Base-by-base conservation (phyloP, 2,113 vertebrate genomes). In the Forbesichthys agassizii region DNA sequence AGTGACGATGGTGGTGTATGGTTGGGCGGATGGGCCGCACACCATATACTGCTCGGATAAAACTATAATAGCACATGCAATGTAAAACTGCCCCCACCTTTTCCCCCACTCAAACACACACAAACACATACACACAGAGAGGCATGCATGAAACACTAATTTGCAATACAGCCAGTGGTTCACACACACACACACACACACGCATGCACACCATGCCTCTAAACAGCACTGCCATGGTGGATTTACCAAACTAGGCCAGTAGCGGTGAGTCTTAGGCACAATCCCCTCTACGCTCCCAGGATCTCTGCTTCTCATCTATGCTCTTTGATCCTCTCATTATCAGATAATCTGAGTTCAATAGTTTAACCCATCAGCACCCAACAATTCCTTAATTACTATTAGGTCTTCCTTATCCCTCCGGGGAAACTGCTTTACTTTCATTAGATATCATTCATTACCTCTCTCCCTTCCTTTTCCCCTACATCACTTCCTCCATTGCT, bases 321-420 rank as follows among this genome's bases (percentile, higher is more conserved):
- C 51, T 60, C 54, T 72, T 48, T 33, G 42, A 63, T 78, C 79
- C 76, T 72, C 49, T 78, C 71, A 77, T 88, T 81, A 80, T 83
- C 77, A 74, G 55, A 71, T 65, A 48, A 79, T 81, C 77, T 48
- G 61, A 71, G 73, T 73, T 82, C 73, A 88, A 82, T 59, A 73
- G 67, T 71, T 66, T 63, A 87, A 77, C 67, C 80, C 51, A 42
- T 86, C 77, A 79, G 73, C 84, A 82, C 65, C 69, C 69, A 71
- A 84, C 63, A 73, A 68, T 75, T 80, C 14, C 54, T 82, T 85
- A 78, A 87, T 88, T 80, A 81, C 68, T 66, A 74, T 83, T 61
- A 79, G 66, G 68, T 74, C 66, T 48, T 66, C 57, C 61, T 79
- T 52, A 62, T 79, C 69, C 75, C 78, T 84, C 48, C 3, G 7